Percentiles rank a stretch among this genome's conserved stretches.
phyloP scores from a whole-genome alignment of 2,888 invertebrate species.

The Notodonta ziczac region DNA sequence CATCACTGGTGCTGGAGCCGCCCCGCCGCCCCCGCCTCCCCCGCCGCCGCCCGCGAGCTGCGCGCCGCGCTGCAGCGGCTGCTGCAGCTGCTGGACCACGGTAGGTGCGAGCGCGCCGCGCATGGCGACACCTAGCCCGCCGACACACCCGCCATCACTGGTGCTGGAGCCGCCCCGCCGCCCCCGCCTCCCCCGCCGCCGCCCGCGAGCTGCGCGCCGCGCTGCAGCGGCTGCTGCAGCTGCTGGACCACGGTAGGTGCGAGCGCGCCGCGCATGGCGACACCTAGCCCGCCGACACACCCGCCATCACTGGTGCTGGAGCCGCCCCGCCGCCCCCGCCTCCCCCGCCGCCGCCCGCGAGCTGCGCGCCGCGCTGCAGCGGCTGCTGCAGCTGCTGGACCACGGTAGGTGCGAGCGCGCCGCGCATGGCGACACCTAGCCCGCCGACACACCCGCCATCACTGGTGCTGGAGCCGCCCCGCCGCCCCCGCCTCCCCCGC shows the following conservation, averaged over 20 bases:
- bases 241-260: no score
- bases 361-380: conserved; percentile 32
- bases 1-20: no score
- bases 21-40: conserved; percentile 50
- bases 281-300: no score
- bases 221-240: conserved; percentile 21
- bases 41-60: conserved; percentile 35
- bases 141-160: no score
- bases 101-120: no score
- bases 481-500: conserved; percentile 50
- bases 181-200: conserved; percentile 43
- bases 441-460: no score
- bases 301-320: no score
- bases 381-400: conserved; percentile 10
- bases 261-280: no score
- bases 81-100: conserved; percentile 3
- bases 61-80: conserved; percentile 27
- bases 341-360: conserved; percentile 34
- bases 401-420: no score
- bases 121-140: no score
- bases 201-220: conserved; percentile 33
- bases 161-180: conserved; percentile 47
- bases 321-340: conserved; percentile 49
- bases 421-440: no score
- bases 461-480: no score